phyloP scores from a whole-genome alignment of 2,113 vertebrate genomes.

The Carettochelys insculpta region DNA sequence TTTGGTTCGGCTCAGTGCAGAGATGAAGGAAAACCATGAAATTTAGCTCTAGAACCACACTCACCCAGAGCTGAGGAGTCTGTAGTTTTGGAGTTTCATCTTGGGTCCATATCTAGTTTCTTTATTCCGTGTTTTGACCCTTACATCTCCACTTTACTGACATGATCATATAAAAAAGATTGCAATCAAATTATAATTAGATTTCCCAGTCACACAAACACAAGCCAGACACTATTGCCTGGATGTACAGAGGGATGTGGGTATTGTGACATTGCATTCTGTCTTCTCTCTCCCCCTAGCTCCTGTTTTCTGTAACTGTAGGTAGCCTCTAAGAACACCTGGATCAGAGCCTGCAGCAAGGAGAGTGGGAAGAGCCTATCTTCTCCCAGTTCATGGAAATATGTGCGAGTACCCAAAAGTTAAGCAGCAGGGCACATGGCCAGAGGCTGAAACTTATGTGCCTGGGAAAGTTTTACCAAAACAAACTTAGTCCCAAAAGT shows the following conservation, averaged over 20 bases:
- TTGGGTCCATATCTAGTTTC: background rate
- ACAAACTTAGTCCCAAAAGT: background rate
- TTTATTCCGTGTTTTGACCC: background rate
- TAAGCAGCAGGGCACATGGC: background rate
- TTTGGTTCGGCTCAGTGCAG: background rate
- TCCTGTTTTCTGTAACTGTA: no score
- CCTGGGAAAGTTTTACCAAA: background rate
- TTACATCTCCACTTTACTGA: background rate
- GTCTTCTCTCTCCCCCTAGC: no score
- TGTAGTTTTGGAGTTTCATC: background rate
- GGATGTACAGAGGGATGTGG: no score
- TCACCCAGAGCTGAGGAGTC: background rate
- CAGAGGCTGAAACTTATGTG: background rate
- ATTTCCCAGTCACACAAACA: background rate
- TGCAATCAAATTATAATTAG: background rate
- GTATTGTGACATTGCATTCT: no score
- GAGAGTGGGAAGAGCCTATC: background rate
- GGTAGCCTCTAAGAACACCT: no score
- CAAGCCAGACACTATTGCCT: background rate
- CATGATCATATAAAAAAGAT: background rate
- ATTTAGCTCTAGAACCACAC: background rate
- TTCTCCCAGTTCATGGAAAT: background rate
- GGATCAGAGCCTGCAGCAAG: background rate
- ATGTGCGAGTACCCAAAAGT: background rate
- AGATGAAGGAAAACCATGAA: background rate